Evolutionary conservation across 2,888 invertebrate genomes (phyloP).

Genomic region (Cephus sareptanus): DNA sequence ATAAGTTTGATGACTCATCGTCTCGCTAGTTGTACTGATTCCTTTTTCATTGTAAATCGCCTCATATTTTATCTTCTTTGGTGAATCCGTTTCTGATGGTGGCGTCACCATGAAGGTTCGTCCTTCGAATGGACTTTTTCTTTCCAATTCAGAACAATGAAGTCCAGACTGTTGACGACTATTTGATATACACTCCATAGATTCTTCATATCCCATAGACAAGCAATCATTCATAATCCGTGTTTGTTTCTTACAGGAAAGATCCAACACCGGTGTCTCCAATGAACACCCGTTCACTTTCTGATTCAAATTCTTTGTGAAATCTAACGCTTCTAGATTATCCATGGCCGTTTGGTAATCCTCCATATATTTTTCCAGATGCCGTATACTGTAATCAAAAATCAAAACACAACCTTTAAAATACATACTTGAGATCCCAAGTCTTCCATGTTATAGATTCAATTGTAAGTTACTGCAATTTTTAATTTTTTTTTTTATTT

Average conservation of each 20-base stretch:
- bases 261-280: constrained; percentile 46
- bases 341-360: constrained; percentile 18
- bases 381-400: background rate
- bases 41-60: constrained; percentile 27
- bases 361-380: constrained; percentile 23
- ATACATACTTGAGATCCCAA: background rate
- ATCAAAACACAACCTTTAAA: background rate
- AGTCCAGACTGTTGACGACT: background rate
- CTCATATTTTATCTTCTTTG: constrained; percentile 40
- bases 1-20: constrained; percentile 13
- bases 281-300: constrained; percentile 5
- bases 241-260: constrained; percentile 48
- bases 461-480: background rate
- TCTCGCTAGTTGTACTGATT: background rate
- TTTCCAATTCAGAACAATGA: constrained; percentile 24
- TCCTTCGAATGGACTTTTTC: constrained; percentile 43
- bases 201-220: background rate
- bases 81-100: constrained; percentile 52
- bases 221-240: background rate
- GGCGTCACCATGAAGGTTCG: constrained; percentile 51
- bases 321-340: constrained; percentile 34
- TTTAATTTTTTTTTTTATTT: background rate
- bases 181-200: background rate
- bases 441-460: background rate
- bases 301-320: constrained; percentile 22